Conservation (phyloP, 2,113 vertebrate genomes). For the Proteles cristata region DNA sequence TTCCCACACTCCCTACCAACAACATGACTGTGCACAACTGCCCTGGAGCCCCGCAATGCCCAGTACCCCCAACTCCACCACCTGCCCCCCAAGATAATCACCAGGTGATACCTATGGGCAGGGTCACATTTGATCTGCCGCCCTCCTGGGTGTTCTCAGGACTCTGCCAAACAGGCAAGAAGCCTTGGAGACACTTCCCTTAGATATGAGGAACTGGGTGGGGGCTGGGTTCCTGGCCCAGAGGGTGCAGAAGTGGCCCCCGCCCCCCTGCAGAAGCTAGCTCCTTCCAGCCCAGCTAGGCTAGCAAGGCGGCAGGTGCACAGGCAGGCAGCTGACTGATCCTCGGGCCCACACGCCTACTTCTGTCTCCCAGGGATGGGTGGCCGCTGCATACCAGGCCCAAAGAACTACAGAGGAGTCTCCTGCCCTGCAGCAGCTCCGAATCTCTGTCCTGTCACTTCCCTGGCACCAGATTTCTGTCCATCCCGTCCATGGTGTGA, state of each 20-base stretch:
- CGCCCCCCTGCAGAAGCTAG: not conserved
- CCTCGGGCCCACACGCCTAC: not conserved
- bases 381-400: rapidly evolving
- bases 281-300: not conserved
- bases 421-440: not conserved
- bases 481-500: not conserved
- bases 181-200: constrained; percentile 70
- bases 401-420: not conserved
- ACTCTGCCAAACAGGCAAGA: not conserved
- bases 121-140: not conserved
- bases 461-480: not conserved
- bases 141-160: not conserved
- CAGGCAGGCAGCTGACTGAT: not conserved
- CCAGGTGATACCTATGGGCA: constrained; percentile 37
- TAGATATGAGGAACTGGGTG: constrained; percentile 76
- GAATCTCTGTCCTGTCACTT: not conserved
- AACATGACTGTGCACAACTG: not conserved
- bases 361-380: not conserved
- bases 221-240: constrained; percentile 55
- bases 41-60: not conserved
- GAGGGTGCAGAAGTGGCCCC: constrained; percentile 45
- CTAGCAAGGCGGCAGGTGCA: not conserved
- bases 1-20: not conserved
- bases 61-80: rapidly evolving
- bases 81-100: not conserved